Evolutionary conservation across 2,797 vertebrate species (phyloP).

Genomic region (Podarcis siculus): DNA sequence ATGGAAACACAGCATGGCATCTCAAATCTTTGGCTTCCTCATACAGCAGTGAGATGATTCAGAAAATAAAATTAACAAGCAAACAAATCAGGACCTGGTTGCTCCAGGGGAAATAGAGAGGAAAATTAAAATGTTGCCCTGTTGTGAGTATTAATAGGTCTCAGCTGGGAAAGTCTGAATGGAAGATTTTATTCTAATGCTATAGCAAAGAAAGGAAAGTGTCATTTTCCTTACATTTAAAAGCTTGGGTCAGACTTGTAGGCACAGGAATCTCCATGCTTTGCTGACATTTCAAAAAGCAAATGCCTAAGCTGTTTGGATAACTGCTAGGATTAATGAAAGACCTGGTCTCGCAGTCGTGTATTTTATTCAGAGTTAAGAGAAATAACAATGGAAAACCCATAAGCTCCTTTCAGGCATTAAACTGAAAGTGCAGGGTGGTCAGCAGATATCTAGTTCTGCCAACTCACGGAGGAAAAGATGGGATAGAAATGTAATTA

Average conservation of each 20-base stretch:
- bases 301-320: neutral
- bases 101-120: slow-evolving; percentile 31
- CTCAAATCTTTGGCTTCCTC: slow-evolving; percentile 65
- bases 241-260: neutral
- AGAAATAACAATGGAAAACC: neutral
- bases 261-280: slow-evolving; percentile 10
- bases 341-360: neutral
- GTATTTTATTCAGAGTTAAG: neutral
- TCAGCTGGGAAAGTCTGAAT: slow-evolving; percentile 37
- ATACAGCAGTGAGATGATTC: slow-evolving; percentile 49
- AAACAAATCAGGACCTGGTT: slow-evolving; percentile 22
- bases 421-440: neutral
- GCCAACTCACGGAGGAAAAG: neutral
- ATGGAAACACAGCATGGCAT: slow-evolving; percentile 71
- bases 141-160: slow-evolving; percentile 13
- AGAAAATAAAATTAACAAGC: slow-evolving; percentile 55
- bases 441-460: neutral
- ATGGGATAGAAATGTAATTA: neutral
- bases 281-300: neutral
- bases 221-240: neutral
- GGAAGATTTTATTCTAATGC: slow-evolving; percentile 18
- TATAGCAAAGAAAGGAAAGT: neutral
- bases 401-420: neutral
- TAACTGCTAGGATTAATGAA: neutral
- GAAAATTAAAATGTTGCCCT: slow-evolving; percentile 33